These are phyloP conservation scores for Agriopis marginaria DNA, from an alignment of 2,888 invertebrate species.

Conservation along the genomic window DNA sequence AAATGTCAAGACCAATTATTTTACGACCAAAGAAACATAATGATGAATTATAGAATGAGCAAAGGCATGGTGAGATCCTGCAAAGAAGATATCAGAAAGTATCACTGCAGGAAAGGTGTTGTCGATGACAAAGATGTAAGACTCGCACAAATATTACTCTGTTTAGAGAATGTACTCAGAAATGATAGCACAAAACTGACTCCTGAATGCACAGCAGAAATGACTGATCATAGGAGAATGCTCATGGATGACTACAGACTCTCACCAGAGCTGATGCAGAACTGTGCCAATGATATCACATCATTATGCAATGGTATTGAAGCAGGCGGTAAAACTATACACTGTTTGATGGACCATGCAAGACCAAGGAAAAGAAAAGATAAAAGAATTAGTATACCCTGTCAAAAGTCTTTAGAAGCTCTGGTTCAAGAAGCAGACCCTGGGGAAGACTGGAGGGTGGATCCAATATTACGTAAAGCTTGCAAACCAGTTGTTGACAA, in stretches of 20 bases:
- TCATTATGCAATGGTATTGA: constrained; percentile 91
- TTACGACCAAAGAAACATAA: constrained; percentile 94
- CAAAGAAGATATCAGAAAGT: constrained; percentile 94
- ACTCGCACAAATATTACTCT: constrained; percentile 95
- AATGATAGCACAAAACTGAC: constrained; percentile 91
- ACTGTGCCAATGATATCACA: constrained; percentile 94
- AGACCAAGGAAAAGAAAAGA: constrained; percentile 88
- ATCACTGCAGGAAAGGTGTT: constrained; percentile 94
- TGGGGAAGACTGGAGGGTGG: constrained; percentile 98
- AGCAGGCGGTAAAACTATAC: constrained; percentile 95
- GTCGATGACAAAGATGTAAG: constrained; percentile 94
- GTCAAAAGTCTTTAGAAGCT: constrained; percentile 92
- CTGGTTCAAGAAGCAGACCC: constrained; percentile 95
- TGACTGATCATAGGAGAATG: constrained; percentile 95
- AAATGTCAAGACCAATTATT: constrained; percentile 94
- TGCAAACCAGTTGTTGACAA: constrained; percentile 94
- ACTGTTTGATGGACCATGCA: constrained; percentile 97
- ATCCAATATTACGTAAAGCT: constrained; percentile 94
- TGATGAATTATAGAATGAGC: constrained; percentile 96
- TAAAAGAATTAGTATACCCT: constrained; percentile 89
- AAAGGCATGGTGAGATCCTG: constrained; percentile 96
- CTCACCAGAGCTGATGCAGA: constrained; percentile 96
- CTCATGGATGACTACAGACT: constrained; percentile 97
- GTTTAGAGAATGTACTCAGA: constrained; percentile 92
- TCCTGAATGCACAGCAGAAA: constrained; percentile 94